Evolutionary conservation across 2,888 invertebrate species (phyloP), one percentile per base, ranked within the genome.

Genomic region (Andrena fulva): DNA sequence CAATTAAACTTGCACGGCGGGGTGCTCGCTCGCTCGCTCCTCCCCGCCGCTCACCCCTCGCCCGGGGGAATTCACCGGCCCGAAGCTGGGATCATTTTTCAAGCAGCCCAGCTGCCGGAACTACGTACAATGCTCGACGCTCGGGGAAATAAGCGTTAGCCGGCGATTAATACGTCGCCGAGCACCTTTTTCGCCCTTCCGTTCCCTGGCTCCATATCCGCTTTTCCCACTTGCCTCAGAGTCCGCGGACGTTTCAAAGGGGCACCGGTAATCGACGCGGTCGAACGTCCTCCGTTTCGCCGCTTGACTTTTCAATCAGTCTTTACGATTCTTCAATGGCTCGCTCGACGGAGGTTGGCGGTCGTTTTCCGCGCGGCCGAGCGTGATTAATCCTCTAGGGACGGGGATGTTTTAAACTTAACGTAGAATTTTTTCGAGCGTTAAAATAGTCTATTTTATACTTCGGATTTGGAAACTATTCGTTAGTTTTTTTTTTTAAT

Each of bases 1-100:
- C 85, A 87, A 89, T 89, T 89, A 89, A 87, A 86, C 86, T 87
- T 81, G 75, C 72, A 72, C 77, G 74, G 48, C 27, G 56, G 10
- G 56, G 20, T 2, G 54, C 54, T 10, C 24, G 24, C 24, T 16
- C 29, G 20, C 29, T 52, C 35, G 35, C 3, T 20, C 8, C 62
- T 20, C 27, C 69, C 12, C 52, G 0, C 3, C 52, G 6, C 31
- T 35, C 10, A 1, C 54, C 3, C 24, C 12, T 27, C 54, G 59
- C 24, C 29, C 12, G 63, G 20, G 59, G n/a, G 0, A 20, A 50
- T 50, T 54, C 66, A n/a, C 33, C 63, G 12, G 10, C 31, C 8
- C 12, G 42, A 50, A 50, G 35, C 33, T 24, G 71, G 71, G 48
- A 77, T 66, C 78, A 71, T 78, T 78, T 71, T 76, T 78, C 68